Base-by-base conservation (phyloP, 2,113 vertebrate species). In the Aleadryas rufinucha region DNA sequence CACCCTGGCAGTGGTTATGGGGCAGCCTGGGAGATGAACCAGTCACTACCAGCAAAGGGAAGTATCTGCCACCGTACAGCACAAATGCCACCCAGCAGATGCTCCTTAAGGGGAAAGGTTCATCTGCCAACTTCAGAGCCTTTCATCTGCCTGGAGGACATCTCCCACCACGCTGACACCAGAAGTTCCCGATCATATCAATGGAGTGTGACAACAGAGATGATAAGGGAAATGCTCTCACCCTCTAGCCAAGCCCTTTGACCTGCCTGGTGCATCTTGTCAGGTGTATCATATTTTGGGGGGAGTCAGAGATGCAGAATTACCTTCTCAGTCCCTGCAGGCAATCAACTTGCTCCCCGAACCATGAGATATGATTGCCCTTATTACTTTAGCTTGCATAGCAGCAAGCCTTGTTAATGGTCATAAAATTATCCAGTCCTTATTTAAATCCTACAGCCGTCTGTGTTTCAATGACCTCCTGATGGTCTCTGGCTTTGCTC, bases 381-480 rank as follows among this genome's bases (percentile, higher is more conserved):
- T 97, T 95, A 96, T 97, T 97, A 97, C 95, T 97, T 88, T 79
- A 95, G 93, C 88, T 91, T 77, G 95, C 95, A 69, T 90, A 87
- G 90, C 82, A 94, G 89, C 31, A 2, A 97, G 81, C 71, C 93
- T 88, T 63, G 75, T 91, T 97, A 97, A 97, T 96, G 93, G 90
- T 93, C 95, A 93, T 97, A 88, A 97, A 96, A 96, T 97, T 97
- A 97, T 77, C 93, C 72, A 92, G 83, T 85, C 85, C 89, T 97
- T 97, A 96, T 97, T 97, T 96, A 97, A 97, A 97, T 85, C 94
- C 95, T 97, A 94, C 95, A 84, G 61, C 84, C 18, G 78, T 87
- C 95, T 95, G 95, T 90, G 89, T 97, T 93, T 95, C 83, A 92
- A 41, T 87, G 95, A 96, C 97, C 94, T 96, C 97, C 91, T 35